A percentile compares a stretch with the other conserved stretches of the same genome.
phyloP scores from a whole-genome alignment of 2,888 invertebrate species.

The Scaptodrosophila latifasciaeformis region DNA sequence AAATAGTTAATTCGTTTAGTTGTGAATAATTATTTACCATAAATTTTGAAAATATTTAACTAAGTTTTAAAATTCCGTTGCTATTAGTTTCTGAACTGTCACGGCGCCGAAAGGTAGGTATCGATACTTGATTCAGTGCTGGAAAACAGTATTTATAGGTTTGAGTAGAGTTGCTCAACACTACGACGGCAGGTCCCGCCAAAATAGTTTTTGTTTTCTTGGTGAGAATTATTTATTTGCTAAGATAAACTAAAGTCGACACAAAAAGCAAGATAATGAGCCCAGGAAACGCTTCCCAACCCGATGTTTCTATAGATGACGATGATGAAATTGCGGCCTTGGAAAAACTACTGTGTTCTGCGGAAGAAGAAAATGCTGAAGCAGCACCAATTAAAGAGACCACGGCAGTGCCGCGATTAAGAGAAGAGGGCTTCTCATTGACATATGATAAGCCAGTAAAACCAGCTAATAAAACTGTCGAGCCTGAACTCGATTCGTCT shows the following conservation, averaged over 20 bases:
- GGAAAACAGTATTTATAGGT: too few species aligned
- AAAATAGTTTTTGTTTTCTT: slow-evolving; percentile 41
- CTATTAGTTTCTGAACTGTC: too few species aligned
- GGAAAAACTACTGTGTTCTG: slow-evolving; percentile 57
- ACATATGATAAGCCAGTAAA: too few species aligned
- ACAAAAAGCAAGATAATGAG: slow-evolving; percentile 24
- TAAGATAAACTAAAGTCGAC: background rate
- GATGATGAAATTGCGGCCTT: slow-evolving; percentile 65
- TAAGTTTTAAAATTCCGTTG: too few species aligned
- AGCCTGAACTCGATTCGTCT: slow-evolving; percentile 80
- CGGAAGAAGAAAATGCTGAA: slow-evolving; percentile 45
- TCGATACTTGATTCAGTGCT: too few species aligned
- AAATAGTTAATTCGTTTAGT: too few species aligned
- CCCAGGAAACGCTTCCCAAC: slow-evolving; percentile 34
- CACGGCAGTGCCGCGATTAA: slow-evolving; percentile 47
- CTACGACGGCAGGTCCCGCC: slow-evolving; percentile 37
- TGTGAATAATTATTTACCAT: too few species aligned
- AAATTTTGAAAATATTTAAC: too few species aligned
- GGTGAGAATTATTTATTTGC: slow-evolving; percentile 7
- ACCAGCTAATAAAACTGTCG: slow-evolving; percentile 58
- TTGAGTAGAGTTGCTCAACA: slow-evolving; percentile 23
- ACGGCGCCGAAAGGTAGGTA: too few species aligned
- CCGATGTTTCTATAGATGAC: slow-evolving; percentile 51
- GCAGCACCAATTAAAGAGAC: slow-evolving; percentile 18
- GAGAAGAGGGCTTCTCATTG: slow-evolving; percentile 67